phyloP scores from a whole-genome alignment of 2,113 vertebrate genomes.

The Caranx ignobilis region DNA sequence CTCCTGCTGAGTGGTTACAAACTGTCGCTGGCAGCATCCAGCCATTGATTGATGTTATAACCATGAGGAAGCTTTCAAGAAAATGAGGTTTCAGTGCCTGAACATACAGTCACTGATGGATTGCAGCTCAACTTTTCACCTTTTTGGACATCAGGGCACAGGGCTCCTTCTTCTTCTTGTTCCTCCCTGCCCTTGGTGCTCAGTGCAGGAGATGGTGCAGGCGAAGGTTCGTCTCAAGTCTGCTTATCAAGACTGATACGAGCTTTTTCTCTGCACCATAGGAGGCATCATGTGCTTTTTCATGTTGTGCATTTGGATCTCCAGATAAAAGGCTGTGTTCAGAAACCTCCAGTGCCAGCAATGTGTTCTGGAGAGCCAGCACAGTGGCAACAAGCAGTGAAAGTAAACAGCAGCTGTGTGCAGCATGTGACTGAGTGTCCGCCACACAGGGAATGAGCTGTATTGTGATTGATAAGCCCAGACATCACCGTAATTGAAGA shows the following conservation, averaged over 20 bases:
- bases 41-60: slow-evolving; percentile 59
- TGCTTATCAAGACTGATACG: slow-evolving; percentile 22
- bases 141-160: slow-evolving; percentile 37
- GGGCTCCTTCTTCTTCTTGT: slow-evolving; percentile 20
- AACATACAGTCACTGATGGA: slow-evolving; percentile 57
- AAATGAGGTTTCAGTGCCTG: slow-evolving; percentile 65
- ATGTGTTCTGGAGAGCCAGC: slow-evolving; percentile 18
- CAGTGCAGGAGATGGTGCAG: background rate
- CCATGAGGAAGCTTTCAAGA: slow-evolving; percentile 66
- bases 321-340: background rate
- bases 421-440: slow-evolving; percentile 60
- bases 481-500: slow-evolving; percentile 73
- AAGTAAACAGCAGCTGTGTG: slow-evolving; percentile 61
- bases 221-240: slow-evolving; percentile 13
- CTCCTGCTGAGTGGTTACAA: slow-evolving; percentile 46
- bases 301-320: background rate
- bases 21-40: slow-evolving; percentile 48
- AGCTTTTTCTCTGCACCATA: too few relatives aligned
- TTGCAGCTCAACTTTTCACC: slow-evolving; percentile 55
- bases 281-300: background rate
- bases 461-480: slow-evolving; percentile 77
- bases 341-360: slow-evolving; percentile 17
- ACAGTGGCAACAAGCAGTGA: slow-evolving; percentile 7
- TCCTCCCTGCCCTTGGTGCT: background rate
- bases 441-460: slow-evolving; percentile 58